Evolutionary conservation across 2,888 invertebrate species (phyloP).

Genomic region (Coremacera marginata): DNA sequence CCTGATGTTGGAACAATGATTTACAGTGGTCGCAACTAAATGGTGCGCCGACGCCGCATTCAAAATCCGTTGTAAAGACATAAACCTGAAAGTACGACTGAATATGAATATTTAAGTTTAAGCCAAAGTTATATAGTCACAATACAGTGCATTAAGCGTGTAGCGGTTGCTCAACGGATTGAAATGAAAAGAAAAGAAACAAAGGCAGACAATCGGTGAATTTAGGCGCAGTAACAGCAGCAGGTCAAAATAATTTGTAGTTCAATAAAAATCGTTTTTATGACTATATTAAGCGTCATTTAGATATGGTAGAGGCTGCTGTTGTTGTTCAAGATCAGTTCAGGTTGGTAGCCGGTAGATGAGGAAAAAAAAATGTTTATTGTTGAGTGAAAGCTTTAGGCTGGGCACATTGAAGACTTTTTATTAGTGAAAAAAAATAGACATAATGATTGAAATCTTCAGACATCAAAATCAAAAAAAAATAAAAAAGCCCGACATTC

Average conservation of each 20-base stretch:
- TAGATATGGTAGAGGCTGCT: slow-evolving; percentile 42
- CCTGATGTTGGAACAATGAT: slow-evolving; percentile 38
- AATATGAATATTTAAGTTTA: slow-evolving; percentile 63
- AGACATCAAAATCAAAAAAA: too few relatives aligned
- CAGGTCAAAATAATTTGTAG: slow-evolving; percentile 62
- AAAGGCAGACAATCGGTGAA: background rate
- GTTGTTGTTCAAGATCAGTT: too few relatives aligned
- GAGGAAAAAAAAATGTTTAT: too few relatives aligned
- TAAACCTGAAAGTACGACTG: background rate
- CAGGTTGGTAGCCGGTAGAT: too few relatives aligned
- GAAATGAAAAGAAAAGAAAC: too few relatives aligned
- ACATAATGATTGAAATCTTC: too few relatives aligned
- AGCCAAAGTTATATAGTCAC: slow-evolving; percentile 34
- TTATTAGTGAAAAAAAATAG: too few relatives aligned
- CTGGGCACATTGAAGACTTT: too few relatives aligned
- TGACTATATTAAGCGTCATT: slow-evolving; percentile 65
- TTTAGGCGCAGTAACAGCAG: slow-evolving; percentile 39
- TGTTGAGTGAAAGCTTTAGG: too few relatives aligned
- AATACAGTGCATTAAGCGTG: slow-evolving; percentile 23
- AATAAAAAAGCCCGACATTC: background rate
- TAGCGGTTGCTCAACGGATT: too few relatives aligned
- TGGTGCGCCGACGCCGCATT: slow-evolving; percentile 8
- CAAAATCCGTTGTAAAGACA: background rate
- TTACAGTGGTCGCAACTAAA: slow-evolving; percentile 34
- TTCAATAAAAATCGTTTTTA: slow-evolving; percentile 65